Evolutionary conservation across 2,888 invertebrate genomes (phyloP).

Genomic region (Octonoba sinensis): DNA sequence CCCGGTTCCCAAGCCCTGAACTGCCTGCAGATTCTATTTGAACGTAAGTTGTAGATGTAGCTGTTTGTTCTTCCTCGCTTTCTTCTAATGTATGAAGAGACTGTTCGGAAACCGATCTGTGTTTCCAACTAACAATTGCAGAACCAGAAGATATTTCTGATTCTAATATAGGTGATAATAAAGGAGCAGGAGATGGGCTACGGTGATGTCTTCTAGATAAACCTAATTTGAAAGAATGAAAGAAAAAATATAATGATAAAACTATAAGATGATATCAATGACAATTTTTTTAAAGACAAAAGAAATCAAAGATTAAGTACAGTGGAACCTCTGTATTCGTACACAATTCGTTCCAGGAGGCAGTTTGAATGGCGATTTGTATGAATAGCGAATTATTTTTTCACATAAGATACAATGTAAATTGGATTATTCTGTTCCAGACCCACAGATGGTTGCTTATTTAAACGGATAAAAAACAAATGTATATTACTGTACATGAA

Average conservation of each 20-base stretch:
- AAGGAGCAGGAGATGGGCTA: constrained; percentile 57
- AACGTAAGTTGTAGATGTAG: constrained; percentile 20
- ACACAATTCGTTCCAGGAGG: too few relatives aligned
- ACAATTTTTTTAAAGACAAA: too few relatives aligned
- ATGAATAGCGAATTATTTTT: too few relatives aligned
- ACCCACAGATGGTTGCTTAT: too few relatives aligned
- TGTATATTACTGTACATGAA: too few relatives aligned
- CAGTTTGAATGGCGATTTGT: too few relatives aligned
- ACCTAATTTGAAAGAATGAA: constrained; percentile 14
- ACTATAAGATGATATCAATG: too few relatives aligned
- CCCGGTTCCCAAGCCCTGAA: constrained; percentile 29
- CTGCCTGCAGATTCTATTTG: constrained; percentile 36
- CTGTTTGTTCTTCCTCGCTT: constrained; percentile 36
- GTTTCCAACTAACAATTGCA: constrained; percentile 62
- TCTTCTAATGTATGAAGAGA: constrained; percentile 56
- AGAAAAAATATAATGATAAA: constrained; percentile 1
- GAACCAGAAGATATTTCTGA: constrained; percentile 60
- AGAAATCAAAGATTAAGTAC: too few relatives aligned
- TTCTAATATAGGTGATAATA: constrained; percentile 56
- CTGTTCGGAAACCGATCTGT: constrained; percentile 59
- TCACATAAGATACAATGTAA: too few relatives aligned
- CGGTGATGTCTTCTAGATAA: constrained; percentile 34
- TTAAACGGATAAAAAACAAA: too few relatives aligned
- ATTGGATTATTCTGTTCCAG: too few relatives aligned
- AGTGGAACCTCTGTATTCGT: too few relatives aligned